Evolutionary conservation across 2,888 invertebrate genomes (phyloP), one percentile per base, ranked within the genome.

Genomic region (Agrypnus murinus): DNA sequence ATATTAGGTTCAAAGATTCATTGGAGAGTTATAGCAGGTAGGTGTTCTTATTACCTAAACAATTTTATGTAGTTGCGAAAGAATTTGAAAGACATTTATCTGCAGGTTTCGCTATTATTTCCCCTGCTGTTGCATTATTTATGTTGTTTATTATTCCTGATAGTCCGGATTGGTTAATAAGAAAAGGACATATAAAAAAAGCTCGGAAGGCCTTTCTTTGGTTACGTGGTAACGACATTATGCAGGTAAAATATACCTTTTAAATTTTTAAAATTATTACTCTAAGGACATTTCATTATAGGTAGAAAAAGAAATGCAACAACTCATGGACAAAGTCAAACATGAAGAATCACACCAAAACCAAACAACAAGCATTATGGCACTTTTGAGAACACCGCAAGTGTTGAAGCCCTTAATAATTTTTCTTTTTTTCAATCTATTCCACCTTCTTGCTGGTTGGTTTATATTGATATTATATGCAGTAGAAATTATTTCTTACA

Each of bases 401-500:
- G 91, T 92, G 0, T 82, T 92, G 7, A 93, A 93, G 79, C 93
- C 94, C 0, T 86, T 94, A 64, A 83, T 92, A 10, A 91, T 94
- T 50, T 91, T 93, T 78, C 91, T 92, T 78, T 86, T 90, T 0
- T 93, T 94, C 85, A 92, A 92, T 81, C 84, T 92, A 75, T 87
- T 93, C 72, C 93, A 93, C 82, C 90, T 92, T 75, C 85, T 92
- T 40, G 92, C 93, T 2, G 94, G 94, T 55, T 93, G 93, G 12
- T 93, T 92, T 80, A 87, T 93, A n/a, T 89, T 93, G 68, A 92
- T 94, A 66, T 94, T 93, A 84, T 94, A 94, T 81, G 93, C 93
- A 0, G 92, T 93, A 0, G 92, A 93, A 77, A 91, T 94, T 67
- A 87, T 93, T 5, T 85, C 88, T 8, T 89, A 90, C 65, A 83